These are phyloP conservation scores for pig (Sus scrofa) DNA, from an alignment of 2,113 vertebrate species.

Conservation along the genomic window DNA sequence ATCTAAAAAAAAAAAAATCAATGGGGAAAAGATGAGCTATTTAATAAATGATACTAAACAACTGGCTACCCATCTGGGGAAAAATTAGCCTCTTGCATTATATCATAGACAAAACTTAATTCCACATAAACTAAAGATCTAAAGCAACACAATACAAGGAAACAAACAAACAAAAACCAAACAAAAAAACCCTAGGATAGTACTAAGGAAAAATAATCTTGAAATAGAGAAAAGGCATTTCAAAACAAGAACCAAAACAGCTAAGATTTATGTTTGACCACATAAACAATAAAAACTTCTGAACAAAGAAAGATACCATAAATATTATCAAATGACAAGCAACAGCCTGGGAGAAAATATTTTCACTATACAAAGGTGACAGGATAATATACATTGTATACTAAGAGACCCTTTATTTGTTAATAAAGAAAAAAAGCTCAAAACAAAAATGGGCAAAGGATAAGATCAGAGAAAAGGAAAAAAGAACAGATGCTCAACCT, in stretches of 20 bases:
- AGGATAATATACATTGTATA: background rate
- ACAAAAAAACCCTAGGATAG: background rate
- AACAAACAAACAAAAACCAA: background rate
- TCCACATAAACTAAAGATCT: background rate
- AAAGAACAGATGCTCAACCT: background rate
- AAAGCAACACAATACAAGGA: constrained; percentile 4
- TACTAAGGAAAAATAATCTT: background rate
- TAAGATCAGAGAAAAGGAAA: background rate
- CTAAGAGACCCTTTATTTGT: background rate
- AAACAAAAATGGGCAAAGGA: background rate
- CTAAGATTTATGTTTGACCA: background rate
- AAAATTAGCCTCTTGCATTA: background rate
- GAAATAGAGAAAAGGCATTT: constrained; percentile 19
- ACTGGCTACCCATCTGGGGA: background rate
- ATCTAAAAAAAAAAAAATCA: constrained; percentile 55
- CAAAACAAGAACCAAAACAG: constrained; percentile 3
- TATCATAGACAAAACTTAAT: constrained; percentile 19
- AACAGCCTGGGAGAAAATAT: background rate
- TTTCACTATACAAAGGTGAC: constrained; percentile 27
- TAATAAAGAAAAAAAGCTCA: background rate
- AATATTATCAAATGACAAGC: constrained; percentile 33
- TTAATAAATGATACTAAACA: constrained; percentile 31
- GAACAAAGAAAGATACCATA: background rate
- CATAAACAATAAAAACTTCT: constrained; percentile 32
- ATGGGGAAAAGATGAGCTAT: constrained; percentile 1